A percentile compares a stretch with the other conserved stretches of the same genome.
Evolutionary conservation across 2,888 invertebrate species (phyloP).

Genomic region (Limenitis camilla): DNA sequence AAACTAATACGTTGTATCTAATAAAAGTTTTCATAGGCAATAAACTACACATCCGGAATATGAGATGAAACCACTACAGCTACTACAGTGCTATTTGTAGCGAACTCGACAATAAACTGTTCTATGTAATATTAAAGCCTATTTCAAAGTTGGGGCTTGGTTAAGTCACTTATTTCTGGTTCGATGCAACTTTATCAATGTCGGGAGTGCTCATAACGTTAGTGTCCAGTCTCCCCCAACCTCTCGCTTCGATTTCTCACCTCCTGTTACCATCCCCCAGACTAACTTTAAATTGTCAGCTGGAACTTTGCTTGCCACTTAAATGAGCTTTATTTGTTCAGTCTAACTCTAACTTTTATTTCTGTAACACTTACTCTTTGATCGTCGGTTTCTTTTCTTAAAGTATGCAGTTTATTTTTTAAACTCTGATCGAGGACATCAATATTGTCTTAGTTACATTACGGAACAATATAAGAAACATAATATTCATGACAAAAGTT

Average conservation of each 20-base stretch:
- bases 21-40: too few species aligned
- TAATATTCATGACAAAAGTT: too few species aligned
- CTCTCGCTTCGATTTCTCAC: conserved; percentile 44
- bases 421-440: too few species aligned
- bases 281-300: conserved; percentile 67
- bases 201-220: conserved; percentile 36
- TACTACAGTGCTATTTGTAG: conserved; percentile 19
- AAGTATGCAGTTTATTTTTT: not conserved
- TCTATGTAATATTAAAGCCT: conserved; percentile 35
- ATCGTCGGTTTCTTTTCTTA: not conserved
- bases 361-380: conserved; percentile 11
- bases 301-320: conserved; percentile 55
- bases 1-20: too few species aligned
- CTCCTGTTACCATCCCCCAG: conserved; percentile 48
- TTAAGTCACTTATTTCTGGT: conserved; percentile 44
- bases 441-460: too few species aligned
- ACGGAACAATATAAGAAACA: too few species aligned
- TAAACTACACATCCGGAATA: conserved; percentile 23
- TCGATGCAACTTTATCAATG: conserved; percentile 48
- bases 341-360: conserved; percentile 43
- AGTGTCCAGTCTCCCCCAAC: conserved; percentile 33
- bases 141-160: conserved; percentile 34
- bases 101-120: conserved; percentile 26
- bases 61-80: too few species aligned
- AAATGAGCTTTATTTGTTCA: conserved; percentile 57